phyloP scores from a whole-genome alignment of 1,140 invertebrate genomes.

The Cydia fagiglandana region DNA sequence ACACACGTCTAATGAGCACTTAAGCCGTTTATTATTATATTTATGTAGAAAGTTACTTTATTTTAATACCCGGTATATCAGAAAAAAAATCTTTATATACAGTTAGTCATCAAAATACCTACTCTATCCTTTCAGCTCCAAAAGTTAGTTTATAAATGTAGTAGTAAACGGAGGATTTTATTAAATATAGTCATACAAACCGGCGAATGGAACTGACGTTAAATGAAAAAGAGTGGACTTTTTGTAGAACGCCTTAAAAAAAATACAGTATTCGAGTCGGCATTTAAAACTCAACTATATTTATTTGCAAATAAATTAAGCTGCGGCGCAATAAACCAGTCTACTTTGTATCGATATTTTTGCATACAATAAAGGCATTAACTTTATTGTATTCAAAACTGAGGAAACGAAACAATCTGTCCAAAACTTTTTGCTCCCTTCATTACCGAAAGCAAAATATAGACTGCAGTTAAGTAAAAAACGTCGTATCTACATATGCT shows the following conservation, averaged over 20 bases:
- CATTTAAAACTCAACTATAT: slow-evolving; percentile 21
- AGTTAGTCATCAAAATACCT: too few species aligned
- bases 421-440: slow-evolving; percentile 34
- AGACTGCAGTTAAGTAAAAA: slow-evolving; percentile 32
- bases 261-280: slow-evolving; percentile 14
- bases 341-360: not conserved
- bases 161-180: not conserved
- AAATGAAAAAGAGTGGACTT: not conserved
- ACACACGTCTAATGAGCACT: not conserved
- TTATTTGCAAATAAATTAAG: slow-evolving; percentile 27
- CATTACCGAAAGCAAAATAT: slow-evolving; percentile 45
- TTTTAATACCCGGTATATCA: not conserved
- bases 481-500: not conserved
- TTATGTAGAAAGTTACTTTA: not conserved
- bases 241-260: not conserved
- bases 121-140: not conserved
- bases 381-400: slow-evolving; percentile 35
- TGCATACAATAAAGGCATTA: slow-evolving; percentile 23
- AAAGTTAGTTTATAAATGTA: not conserved
- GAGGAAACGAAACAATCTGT: slow-evolving; percentile 34
- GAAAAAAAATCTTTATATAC: too few species aligned
- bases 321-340: not conserved
- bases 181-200: not conserved
- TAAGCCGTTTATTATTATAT: slow-evolving; percentile 3
- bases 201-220: not conserved